Percentiles rank a stretch among this genome's conserved stretches.
phyloP scores from a whole-genome alignment of 2,113 vertebrate genomes.

The Clupea harengus region DNA sequence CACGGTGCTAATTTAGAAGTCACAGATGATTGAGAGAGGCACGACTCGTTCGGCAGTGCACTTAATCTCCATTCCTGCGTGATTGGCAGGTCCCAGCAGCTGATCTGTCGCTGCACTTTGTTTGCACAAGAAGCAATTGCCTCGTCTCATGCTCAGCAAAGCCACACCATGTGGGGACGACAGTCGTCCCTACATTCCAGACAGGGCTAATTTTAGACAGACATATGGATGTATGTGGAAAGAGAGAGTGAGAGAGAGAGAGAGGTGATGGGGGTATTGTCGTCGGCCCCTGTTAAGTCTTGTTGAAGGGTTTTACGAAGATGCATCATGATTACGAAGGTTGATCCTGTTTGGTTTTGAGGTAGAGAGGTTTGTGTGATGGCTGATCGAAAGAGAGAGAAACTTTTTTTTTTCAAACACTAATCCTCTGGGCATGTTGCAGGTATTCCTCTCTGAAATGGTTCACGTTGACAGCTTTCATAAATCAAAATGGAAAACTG shows the following conservation, averaged over 20 bases:
- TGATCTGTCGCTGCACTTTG: background rate
- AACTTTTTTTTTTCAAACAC: background rate
- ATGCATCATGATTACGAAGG: background rate
- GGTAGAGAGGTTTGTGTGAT: background rate
- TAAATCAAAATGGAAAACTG: background rate
- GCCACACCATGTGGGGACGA: slow-evolving; percentile 20
- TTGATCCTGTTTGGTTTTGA: background rate
- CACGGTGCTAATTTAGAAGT: slow-evolving; percentile 12
- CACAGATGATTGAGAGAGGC: slow-evolving; percentile 7
- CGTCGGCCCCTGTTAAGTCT: background rate
- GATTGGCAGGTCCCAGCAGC: slow-evolving; percentile 6
- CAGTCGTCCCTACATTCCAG: slow-evolving; percentile 23
- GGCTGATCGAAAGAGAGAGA: too few relatives aligned
- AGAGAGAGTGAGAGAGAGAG: slow-evolving; percentile 3
- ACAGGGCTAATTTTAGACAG: slow-evolving; percentile 34
- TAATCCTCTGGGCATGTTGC: background rate
- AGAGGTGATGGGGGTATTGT: background rate
- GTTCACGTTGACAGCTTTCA: background rate
- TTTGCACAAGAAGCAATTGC: background rate
- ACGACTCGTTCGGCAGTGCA: background rate
- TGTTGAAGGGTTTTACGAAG: background rate
- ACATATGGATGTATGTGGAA: background rate
- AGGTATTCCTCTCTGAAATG: background rate
- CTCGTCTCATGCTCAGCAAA: background rate
- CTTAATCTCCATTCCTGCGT: background rate